Conservation (phyloP, 2,113 vertebrate species). For the Deroptyus accipitrinus region DNA sequence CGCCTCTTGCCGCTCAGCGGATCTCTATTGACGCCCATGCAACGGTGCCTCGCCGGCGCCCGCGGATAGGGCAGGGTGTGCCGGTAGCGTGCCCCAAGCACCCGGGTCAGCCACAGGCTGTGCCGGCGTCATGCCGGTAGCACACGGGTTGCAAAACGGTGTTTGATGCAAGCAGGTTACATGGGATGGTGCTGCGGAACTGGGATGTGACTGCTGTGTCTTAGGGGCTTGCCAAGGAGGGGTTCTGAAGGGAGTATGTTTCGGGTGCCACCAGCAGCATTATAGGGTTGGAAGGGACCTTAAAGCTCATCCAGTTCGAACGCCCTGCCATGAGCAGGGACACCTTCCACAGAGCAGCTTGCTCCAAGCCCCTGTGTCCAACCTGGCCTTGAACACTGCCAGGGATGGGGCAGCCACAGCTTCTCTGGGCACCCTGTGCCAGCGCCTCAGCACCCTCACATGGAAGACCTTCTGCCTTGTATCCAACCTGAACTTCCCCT, state of each 20-base stretch:
- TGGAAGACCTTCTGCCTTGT: not conserved
- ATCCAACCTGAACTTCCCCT: not conserved
- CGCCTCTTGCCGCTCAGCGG: not conserved
- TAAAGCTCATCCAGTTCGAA: not conserved
- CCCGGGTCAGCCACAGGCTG: not conserved
- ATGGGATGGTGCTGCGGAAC: fast-evolving
- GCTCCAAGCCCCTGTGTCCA: not conserved
- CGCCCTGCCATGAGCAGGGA: not conserved
- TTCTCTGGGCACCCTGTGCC: not conserved
- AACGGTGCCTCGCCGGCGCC: not conserved
- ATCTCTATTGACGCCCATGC: not conserved
- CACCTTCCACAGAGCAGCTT: not conserved
- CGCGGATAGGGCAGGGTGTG: not conserved
- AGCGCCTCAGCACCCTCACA: not conserved
- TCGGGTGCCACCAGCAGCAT: not conserved
- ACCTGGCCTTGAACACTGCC: too few relatives aligned
- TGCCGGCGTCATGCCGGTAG: not conserved
- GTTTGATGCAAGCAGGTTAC: fast-evolving
- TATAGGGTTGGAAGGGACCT: too few relatives aligned
- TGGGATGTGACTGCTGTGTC: fast-evolving
- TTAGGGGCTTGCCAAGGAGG: not conserved
- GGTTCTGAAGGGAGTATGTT: not conserved
- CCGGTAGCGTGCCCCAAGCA: not conserved
- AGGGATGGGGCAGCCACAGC: not conserved
- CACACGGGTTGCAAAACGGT: fast-evolving